phyloP scores from a whole-genome alignment of 64 coral and sea anemone genomes.

The Montipora cactus region DNA sequence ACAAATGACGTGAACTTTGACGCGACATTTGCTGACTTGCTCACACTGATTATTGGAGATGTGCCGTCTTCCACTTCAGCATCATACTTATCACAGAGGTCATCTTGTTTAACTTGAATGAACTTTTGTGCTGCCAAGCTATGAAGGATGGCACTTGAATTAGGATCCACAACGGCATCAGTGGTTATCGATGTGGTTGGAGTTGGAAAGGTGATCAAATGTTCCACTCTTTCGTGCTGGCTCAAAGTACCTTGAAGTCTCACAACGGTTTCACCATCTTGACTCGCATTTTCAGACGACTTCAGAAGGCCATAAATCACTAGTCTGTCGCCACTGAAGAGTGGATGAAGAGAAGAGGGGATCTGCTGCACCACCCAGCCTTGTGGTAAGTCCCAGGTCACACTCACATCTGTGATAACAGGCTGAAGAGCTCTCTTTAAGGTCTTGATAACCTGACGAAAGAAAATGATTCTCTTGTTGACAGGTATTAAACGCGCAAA shows the following conservation, averaged over 20 bases:
- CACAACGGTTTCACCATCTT: neutral
- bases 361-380: constrained; percentile 59
- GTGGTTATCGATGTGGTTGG: neutral
- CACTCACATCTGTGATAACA: constrained; percentile 25
- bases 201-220: neutral
- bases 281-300: neutral
- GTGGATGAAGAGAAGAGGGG: constrained; percentile 7
- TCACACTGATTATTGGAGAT: neutral
- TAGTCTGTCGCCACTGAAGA: constrained; percentile 67
- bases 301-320: constrained; percentile 61
- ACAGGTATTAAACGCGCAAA: neutral
- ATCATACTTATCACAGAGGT: neutral
- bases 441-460: constrained; percentile 66
- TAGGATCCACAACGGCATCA: neutral
- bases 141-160: constrained; percentile 26
- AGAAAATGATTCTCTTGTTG: neutral
- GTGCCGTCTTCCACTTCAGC: neutral
- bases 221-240: neutral
- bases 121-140: constrained; percentile 52
- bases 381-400: constrained; percentile 48
- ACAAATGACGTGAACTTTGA: constrained; percentile 57
- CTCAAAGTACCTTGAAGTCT: constrained; percentile 15
- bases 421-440: constrained; percentile 70
- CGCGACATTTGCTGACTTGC: constrained; percentile 16
- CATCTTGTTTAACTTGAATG: constrained; percentile 48